Percentiles rank a stretch among this genome's conserved stretches.
Evolutionary conservation across 2,113 vertebrate species (phyloP).

Genomic region (Telmatochromis sp.): DNA sequence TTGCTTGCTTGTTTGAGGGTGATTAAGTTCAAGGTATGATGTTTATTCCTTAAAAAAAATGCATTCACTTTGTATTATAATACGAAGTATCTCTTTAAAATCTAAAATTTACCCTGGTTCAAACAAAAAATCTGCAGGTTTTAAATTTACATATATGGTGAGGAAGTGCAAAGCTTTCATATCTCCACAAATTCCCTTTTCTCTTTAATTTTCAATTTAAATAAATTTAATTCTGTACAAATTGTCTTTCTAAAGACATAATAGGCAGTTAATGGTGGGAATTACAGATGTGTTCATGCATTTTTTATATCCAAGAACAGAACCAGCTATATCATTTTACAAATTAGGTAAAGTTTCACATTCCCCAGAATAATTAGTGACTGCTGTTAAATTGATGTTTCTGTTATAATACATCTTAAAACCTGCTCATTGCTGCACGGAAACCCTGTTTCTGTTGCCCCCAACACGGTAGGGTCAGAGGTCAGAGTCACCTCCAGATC

Average conservation of each 20-base stretch:
- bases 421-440: neutral
- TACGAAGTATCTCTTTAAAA: neutral
- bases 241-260: neutral
- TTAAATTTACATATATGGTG: neutral
- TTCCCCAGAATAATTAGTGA: neutral
- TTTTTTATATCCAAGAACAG: neutral
- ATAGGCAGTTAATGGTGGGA: neutral
- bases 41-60: neutral
- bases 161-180: neutral
- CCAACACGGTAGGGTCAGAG: slow-evolving; percentile 2
- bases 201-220: neutral
- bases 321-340: neutral
- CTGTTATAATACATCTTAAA: neutral
- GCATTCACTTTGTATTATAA: neutral
- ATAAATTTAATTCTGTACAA: neutral
- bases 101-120: neutral
- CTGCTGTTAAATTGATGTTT: neutral
- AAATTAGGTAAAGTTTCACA: neutral
- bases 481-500: neutral
- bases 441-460: neutral
- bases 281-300: neutral
- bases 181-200: neutral
- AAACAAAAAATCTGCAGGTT: neutral
- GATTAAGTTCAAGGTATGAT: slow-evolving; percentile 11
- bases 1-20: slow-evolving; percentile 12